These are phyloP conservation scores for Climacteris rufus DNA, from an alignment of 2,113 vertebrate genomes.

Conservation along the genomic window DNA sequence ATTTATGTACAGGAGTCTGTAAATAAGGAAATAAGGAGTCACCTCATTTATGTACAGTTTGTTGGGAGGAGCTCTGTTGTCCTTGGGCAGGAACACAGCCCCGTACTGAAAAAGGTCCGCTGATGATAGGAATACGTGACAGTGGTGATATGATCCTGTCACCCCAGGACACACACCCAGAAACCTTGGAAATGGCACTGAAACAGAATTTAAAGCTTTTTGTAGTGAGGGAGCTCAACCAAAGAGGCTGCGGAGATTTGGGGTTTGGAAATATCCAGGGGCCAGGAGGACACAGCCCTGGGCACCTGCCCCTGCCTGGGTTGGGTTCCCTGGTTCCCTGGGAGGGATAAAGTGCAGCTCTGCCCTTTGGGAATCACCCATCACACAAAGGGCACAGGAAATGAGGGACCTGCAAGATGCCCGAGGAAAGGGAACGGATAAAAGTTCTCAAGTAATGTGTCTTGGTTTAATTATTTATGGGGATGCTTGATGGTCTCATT, in stretches of 20 bases:
- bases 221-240: not conserved
- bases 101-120: too few relatives aligned
- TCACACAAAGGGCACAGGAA: not conserved
- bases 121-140: too few relatives aligned
- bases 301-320: not conserved
- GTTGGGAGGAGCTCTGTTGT: too few relatives aligned
- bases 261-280: accelerated
- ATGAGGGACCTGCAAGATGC: not conserved
- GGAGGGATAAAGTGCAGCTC: not conserved
- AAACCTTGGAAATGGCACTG: not conserved
- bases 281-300: not conserved
- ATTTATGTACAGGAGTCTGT: too few relatives aligned
- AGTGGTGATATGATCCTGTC: too few relatives aligned
- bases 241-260: not conserved
- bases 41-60: too few relatives aligned
- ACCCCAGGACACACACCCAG: too few relatives aligned
- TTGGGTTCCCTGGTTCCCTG: not conserved
- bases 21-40: too few relatives aligned
- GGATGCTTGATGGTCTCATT: constrained; percentile 41
- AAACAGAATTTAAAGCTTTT: not conserved
- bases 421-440: not conserved
- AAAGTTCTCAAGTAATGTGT: not conserved
- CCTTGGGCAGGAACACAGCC: too few relatives aligned
- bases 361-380: not conserved
- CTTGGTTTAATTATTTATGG: constrained; percentile 50